phyloP scores from a whole-genome alignment of 2,113 vertebrate species.

The Siniperca knerii region DNA sequence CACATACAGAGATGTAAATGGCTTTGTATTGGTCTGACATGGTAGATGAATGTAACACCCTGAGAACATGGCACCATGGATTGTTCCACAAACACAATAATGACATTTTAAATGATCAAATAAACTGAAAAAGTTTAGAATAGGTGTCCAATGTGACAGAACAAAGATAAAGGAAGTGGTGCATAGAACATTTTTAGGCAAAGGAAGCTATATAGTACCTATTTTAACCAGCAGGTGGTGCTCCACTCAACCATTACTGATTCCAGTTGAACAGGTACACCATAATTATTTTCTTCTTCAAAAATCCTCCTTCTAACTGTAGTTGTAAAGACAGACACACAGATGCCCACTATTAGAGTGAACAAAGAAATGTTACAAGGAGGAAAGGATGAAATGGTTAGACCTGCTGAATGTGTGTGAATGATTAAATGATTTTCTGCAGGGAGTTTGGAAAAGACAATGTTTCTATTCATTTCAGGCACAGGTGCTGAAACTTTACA shows the following conservation, averaged over 20 bases:
- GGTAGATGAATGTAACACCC: conserved; percentile 55
- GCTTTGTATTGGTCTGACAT: conserved; percentile 32
- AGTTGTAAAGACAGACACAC: not conserved
- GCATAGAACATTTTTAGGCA: conserved; percentile 29
- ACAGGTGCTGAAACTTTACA: conserved; percentile 25
- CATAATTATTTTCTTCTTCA: conserved; percentile 6
- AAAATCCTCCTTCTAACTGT: conserved; percentile 14
- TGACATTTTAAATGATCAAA: conserved; percentile 1
- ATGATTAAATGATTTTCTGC: conserved; percentile 7
- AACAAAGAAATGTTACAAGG: conserved; percentile 5
- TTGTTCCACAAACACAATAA: conserved; percentile 23
- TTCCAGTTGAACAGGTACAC: not conserved
- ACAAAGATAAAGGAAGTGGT: conserved; percentile 12
- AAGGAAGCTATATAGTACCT: conserved; percentile 4
- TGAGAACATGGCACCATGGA: conserved; percentile 69
- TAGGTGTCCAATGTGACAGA: conserved; percentile 1
- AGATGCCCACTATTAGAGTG: not conserved
- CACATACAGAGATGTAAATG: conserved; percentile 31
- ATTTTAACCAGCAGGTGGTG: conserved; percentile 62
- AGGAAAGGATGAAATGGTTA: conserved; percentile 24
- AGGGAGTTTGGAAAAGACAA: conserved; percentile 12
- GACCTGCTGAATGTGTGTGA: conserved; percentile 7
- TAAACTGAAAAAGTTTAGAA: not conserved
- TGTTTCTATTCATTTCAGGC: conserved; percentile 18
- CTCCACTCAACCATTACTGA: conserved; percentile 28